A percentile compares a stretch with the other conserved stretches of the same genome.
Conservation (phyloP, 2,888 invertebrate genomes). For the Lydus trimaculatus region DNA sequence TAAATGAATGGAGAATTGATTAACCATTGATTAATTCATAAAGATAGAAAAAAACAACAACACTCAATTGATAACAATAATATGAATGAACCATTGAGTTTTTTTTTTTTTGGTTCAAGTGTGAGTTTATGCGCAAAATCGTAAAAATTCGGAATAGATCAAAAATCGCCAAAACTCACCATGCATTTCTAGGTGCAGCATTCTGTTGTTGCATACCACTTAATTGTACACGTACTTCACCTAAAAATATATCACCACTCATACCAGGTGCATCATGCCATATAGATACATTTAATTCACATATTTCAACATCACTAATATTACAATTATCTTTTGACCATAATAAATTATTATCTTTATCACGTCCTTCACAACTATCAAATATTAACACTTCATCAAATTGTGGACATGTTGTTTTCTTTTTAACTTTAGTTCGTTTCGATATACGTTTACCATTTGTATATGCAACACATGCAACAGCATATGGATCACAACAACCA, state of each 20-base stretch:
- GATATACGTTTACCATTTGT: conserved; percentile 81
- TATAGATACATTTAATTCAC: conserved; percentile 81
- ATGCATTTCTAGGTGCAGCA: conserved; percentile 72
- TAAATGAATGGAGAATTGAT: conserved; percentile 8
- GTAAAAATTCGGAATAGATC: too few species aligned
- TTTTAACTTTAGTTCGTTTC: conserved; percentile 84
- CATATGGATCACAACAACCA: conserved; percentile 91
- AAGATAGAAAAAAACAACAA: background rate
- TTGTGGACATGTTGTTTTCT: conserved; percentile 89
- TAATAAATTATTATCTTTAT: conserved; percentile 56
- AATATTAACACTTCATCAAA: conserved; percentile 90
- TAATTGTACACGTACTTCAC: conserved; percentile 84
- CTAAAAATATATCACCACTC: conserved; percentile 84
- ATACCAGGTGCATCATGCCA: conserved; percentile 86
- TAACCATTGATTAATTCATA: conserved; percentile 3
- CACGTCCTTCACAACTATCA: conserved; percentile 63
- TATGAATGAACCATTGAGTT: background rate
- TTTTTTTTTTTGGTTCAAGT: background rate
- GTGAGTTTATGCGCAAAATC: background rate
- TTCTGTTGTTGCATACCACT: conserved; percentile 72
- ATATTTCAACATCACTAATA: conserved; percentile 72
- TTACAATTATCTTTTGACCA: conserved; percentile 5
- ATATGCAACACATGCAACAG: conserved; percentile 76
- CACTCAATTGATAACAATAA: background rate
- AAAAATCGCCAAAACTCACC: conserved; percentile 65